Base-by-base conservation (phyloP, 1,140 invertebrate species). In the Trichogramma pretiosum region DNA sequence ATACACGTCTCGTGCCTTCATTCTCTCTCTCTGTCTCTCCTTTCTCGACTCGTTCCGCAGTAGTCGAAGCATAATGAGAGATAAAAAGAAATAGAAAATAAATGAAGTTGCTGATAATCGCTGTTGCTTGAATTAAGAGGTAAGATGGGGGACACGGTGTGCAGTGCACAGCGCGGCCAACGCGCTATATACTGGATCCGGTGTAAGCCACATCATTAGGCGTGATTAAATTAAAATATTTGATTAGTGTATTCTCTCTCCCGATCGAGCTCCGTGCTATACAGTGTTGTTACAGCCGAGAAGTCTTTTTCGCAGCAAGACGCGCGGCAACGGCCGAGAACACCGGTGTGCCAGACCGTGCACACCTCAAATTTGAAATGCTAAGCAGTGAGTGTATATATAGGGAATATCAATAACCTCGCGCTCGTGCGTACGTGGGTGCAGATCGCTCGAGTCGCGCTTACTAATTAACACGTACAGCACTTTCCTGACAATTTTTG, bases 221-320 rank as follows among this genome's bases (percentile, higher is more conserved):
- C n/a, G 40, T 56, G 61, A 69, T 68, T 65, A 54, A 71, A 71
- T 70, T 70, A 71, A 71, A 71, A 71, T 71, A 71, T 70, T 71
- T 71, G 63, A 71, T 68, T 71, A 51, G 65, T 60, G n/a, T n/a
- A n/a, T n/a, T n/a, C n/a, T n/a, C n/a, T n/a, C n/a, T n/a, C n/a
- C n/a, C n/a, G n/a, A n/a, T n/a, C 56, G 54, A 64, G 65, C 61
- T 55, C 22, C 14, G 28, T n/a, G 37, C 42, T 26, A 33, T 47
- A 34, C 18, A 24, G 36, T 38, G 18, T 32, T 50, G 19, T 41
- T 34, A 21, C 24, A 36, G 23, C 24, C 32, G 34, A 35, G 13
- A n/a, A 28, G 28, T 21, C 22, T 32, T 21, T 26, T 24, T 50
- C 42, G 14, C 37, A 30, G 22, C 32, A 17, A 22, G 10, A 13